These are phyloP conservation scores for Allacma fusca DNA, from an alignment of 2,888 invertebrate species.

Conservation along the genomic window DNA sequence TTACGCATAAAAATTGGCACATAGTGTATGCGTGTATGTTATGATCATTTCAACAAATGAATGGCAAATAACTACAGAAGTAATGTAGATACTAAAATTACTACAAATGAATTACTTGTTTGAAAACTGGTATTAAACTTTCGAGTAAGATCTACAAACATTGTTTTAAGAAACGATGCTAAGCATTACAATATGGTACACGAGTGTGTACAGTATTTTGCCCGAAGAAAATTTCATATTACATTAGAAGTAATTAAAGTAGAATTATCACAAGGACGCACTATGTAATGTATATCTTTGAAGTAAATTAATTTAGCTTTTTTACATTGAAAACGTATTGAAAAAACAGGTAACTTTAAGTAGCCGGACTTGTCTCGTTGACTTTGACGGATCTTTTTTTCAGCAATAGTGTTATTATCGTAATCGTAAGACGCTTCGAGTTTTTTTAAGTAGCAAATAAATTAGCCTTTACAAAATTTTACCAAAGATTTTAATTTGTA, in stretches of 20 bases:
- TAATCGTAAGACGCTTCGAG: not conserved
- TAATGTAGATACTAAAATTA: not conserved
- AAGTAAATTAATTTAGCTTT: not conserved
- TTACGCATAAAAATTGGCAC: not conserved
- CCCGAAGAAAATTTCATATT: not conserved
- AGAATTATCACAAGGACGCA: slow-evolving; percentile 37
- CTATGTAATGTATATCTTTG: slow-evolving; percentile 21
- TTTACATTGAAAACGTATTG: not conserved
- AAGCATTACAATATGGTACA: not conserved
- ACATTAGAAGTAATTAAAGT: slow-evolving; percentile 6
- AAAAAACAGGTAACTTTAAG: slow-evolving; percentile 35
- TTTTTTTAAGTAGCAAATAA: too few relatives aligned
- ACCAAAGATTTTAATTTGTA: too few relatives aligned
- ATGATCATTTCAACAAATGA: not conserved
- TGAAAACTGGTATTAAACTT: slow-evolving; percentile 12
- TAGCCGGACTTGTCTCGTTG: not conserved
- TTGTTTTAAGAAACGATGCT: not conserved
- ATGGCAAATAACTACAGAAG: slow-evolving; percentile 6
- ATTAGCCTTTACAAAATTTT: too few relatives aligned
- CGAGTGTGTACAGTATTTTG: not conserved
- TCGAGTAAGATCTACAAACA: slow-evolving; percentile 3
- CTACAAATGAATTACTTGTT: not conserved
- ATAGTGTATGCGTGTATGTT: not conserved
- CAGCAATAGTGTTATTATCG: not conserved
- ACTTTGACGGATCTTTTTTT: not conserved